Conservation (phyloP, 2,888 invertebrate genomes). For the Trachelus troglodyta region DNA sequence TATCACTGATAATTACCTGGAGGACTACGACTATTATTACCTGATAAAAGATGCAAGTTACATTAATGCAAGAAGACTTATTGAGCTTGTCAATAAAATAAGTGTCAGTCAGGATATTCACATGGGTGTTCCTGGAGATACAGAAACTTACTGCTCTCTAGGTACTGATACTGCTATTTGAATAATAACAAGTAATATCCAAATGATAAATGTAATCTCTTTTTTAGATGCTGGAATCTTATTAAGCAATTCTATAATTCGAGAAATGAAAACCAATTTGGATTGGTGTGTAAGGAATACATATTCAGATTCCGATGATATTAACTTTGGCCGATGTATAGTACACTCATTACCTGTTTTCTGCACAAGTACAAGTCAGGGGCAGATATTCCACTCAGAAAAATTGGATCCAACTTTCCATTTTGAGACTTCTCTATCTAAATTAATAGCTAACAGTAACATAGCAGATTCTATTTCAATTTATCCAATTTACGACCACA, state of each 20-base stretch:
- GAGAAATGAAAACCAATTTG: conserved; percentile 79
- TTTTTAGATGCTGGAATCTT: conserved; percentile 85
- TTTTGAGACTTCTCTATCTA: conserved; percentile 62
- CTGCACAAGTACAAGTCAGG: conserved; percentile 73
- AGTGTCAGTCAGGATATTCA: conserved; percentile 89
- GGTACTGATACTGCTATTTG: conserved; percentile 67
- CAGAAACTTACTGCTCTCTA: conserved; percentile 76
- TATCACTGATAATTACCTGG: conserved; percentile 87
- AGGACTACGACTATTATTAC: conserved; percentile 94
- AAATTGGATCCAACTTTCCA: conserved; percentile 54
- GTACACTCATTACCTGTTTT: conserved; percentile 76
- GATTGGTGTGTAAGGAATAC: conserved; percentile 93
- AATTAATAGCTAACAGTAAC: conserved; percentile 61
- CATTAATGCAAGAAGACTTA: conserved; percentile 82
- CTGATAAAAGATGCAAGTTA: conserved; percentile 87
- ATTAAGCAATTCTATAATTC: conserved; percentile 87
- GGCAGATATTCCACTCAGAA: conserved; percentile 45
- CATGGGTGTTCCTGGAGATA: conserved; percentile 76
- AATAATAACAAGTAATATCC: background rate
- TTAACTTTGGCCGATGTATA: conserved; percentile 90
- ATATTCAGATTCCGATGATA: conserved; percentile 83
- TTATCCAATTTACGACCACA: conserved; percentile 74
- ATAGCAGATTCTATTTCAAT: conserved; percentile 74
- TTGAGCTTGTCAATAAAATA: conserved; percentile 78
- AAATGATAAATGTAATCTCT: conserved; percentile 37